These are phyloP conservation scores for Brachionus manjavacas DNA, from an alignment of 1,140 invertebrate species.

Conservation along the genomic window DNA sequence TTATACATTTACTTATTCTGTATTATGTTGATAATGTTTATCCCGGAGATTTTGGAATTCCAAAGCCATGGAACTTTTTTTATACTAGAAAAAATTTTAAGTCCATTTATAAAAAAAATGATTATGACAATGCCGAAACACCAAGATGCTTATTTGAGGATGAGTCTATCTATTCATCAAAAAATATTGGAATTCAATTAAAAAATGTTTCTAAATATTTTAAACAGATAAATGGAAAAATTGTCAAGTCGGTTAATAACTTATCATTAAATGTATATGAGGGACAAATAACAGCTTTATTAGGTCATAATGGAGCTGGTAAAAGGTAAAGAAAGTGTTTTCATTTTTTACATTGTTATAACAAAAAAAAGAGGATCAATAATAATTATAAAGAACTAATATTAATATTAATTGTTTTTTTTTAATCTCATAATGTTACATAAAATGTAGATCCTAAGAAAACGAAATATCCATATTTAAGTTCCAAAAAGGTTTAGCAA, in stretches of 20 bases:
- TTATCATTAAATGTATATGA: slow-evolving; percentile 56
- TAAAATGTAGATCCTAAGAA: too few species aligned
- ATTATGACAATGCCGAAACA: neutral
- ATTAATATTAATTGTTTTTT: too few species aligned
- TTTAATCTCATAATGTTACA: too few species aligned
- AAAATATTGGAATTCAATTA: slow-evolving; percentile 2
- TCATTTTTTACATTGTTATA: neutral
- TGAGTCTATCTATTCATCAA: neutral
- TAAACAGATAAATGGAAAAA: neutral
- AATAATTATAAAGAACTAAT: too few species aligned
- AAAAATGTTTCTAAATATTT: neutral
- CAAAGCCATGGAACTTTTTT: slow-evolving; percentile 14
- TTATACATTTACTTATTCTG: slow-evolving; percentile 66
- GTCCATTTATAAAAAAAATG: neutral
- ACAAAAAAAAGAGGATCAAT: too few species aligned
- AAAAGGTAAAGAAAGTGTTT: neutral
- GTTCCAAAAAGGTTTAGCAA: too few species aligned
- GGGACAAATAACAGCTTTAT: slow-evolving; percentile 56
- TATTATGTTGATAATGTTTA: slow-evolving; percentile 68
- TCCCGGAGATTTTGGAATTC: slow-evolving; percentile 62
- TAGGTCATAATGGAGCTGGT: slow-evolving; percentile 70
- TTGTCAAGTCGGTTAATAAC: slow-evolving; percentile 49
- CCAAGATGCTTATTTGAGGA: neutral
- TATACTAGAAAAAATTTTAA: neutral
- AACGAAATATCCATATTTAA: too few species aligned